Percentiles rank a stretch among this genome's conserved stretches.
These are phyloP conservation scores for Poeciliopsis presidionis DNA, from an alignment of 2,797 vertebrate genomes.

Conservation along the genomic window DNA sequence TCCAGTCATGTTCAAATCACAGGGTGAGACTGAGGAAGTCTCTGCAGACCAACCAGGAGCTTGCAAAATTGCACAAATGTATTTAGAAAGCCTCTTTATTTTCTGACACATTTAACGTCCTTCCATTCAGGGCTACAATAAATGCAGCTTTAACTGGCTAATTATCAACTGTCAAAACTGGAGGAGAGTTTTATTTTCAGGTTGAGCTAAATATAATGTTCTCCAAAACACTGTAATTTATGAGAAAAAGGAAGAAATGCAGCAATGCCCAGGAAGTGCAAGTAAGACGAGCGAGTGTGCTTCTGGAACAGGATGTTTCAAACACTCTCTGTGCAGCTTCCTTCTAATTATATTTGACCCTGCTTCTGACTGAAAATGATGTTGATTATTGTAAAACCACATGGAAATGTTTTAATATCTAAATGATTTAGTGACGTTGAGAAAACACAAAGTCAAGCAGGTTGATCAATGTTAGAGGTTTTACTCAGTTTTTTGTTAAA, in stretches of 20 bases:
- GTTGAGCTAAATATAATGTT: slow-evolving; percentile 19
- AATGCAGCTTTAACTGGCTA: slow-evolving; percentile 23
- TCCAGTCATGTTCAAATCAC: slow-evolving; percentile 33
- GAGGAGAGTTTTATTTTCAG: slow-evolving; percentile 21
- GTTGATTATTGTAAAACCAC: neutral
- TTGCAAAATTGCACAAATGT: slow-evolving; percentile 28
- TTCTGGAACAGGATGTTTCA: neutral
- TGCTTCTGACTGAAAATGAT: neutral
- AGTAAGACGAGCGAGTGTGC: neutral
- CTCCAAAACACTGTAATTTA: slow-evolving; percentile 20
- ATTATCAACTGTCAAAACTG: slow-evolving; percentile 19
- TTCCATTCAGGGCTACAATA: slow-evolving; percentile 18
- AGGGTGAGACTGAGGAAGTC: slow-evolving; percentile 22
- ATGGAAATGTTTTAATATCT: neutral
- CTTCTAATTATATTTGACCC: neutral
- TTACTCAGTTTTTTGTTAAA: neutral
- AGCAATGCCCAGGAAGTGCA: neutral
- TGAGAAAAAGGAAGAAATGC: slow-evolving; percentile 8
- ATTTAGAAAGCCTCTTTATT: slow-evolving; percentile 12
- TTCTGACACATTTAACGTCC: slow-evolving; percentile 13
- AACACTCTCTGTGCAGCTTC: neutral
- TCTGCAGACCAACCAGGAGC: slow-evolving; percentile 3
- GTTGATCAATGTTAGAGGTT: neutral
- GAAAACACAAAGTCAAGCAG: neutral
- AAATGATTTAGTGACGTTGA: neutral